These are phyloP conservation scores for Forficula auricularia DNA, from an alignment of 1,140 invertebrate species.

Conservation along the genomic window DNA sequence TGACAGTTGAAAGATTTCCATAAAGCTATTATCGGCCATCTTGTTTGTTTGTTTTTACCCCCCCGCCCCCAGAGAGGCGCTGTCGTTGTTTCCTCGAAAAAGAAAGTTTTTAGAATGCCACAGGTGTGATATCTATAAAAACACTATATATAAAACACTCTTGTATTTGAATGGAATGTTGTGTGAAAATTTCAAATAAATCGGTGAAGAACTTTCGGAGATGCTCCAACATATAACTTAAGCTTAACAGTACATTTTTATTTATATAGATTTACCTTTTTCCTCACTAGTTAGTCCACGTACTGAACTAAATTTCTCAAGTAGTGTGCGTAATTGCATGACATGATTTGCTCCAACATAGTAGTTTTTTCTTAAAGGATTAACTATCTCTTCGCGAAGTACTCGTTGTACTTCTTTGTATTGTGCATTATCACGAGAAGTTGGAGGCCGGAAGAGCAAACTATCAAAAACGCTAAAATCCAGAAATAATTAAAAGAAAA, in stretches of 20 bases:
- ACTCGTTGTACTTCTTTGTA: slow-evolving; percentile 80
- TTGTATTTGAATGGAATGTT: too few relatives aligned
- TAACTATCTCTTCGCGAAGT: slow-evolving; percentile 86
- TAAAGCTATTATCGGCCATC: too few relatives aligned
- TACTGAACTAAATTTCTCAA: slow-evolving; percentile 76
- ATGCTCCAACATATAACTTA: neutral
- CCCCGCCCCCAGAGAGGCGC: too few relatives aligned
- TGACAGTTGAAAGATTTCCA: too few relatives aligned
- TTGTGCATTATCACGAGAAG: slow-evolving; percentile 55
- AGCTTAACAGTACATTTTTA: neutral
- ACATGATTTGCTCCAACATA: slow-evolving; percentile 86
- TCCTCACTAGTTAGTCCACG: slow-evolving; percentile 80
- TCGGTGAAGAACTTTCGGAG: too few relatives aligned
- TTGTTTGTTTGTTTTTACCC: too few relatives aligned
- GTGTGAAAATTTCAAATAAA: too few relatives aligned
- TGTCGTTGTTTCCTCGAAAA: too few relatives aligned
- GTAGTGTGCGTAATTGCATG: slow-evolving; percentile 77
- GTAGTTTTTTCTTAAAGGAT: slow-evolving; percentile 72
- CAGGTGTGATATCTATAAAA: too few relatives aligned
- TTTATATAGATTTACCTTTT: slow-evolving; percentile 28
- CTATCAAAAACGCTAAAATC: slow-evolving; percentile 70
- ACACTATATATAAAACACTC: too few relatives aligned
- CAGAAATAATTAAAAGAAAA: too few relatives aligned
- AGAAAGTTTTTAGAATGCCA: too few relatives aligned
- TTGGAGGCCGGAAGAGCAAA: slow-evolving; percentile 54